Evolutionary conservation across 2,797 vertebrate species (phyloP), one percentile per base, ranked within the genome.

Genomic region (Natrix natrix): DNA sequence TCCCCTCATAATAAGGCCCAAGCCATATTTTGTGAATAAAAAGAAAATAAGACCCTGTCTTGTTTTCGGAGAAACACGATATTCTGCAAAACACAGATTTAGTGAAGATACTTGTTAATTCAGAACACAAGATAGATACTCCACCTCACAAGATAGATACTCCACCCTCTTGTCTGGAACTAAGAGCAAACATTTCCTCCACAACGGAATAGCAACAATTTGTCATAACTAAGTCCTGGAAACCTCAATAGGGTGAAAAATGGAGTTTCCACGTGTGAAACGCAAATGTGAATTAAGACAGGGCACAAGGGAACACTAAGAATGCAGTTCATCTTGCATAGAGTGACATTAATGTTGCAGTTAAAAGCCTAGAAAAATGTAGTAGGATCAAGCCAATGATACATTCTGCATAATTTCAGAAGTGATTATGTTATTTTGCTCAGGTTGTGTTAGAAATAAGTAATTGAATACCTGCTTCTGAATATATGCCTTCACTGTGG

Each of bases 391-490:
- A 55, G n/a, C 16, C n/a, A 74, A 26, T 88, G 12, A 74, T n/a
- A 48, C 1, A 60, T 92, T 92, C 37, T 59, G 28, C 12, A 52
- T 88, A 78, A n/a, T 89, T 61, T 59, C 43, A 60, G 5, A 37
- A 17, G 12, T 61, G 32, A 48, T 16, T 3, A 54, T 24, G 22
- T 59, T 87, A 88, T 88, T 56, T 89, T 20, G 55, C 55, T 91
- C 16, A 8, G 78, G n/a, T 22, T 37, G 26, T 57, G 88, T 90
- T 48, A 20, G 63, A 57, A 86, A 60, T 43, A 93, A 60, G 37
- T 32, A 54, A 92, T 5, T 86, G 74, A 0, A 93, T 96, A 98
- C 98, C 98, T 92, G 97, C 97, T 96, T 98, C 97, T 78, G 97
- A 97, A 91, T 96, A 97, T 6, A 91, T 8, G 91, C 94, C 95